Percentiles rank a stretch among this genome's conserved stretches.
These are phyloP conservation scores for Tetrax tetrax DNA, from an alignment of 2,113 vertebrate species.

Conservation along the genomic window DNA sequence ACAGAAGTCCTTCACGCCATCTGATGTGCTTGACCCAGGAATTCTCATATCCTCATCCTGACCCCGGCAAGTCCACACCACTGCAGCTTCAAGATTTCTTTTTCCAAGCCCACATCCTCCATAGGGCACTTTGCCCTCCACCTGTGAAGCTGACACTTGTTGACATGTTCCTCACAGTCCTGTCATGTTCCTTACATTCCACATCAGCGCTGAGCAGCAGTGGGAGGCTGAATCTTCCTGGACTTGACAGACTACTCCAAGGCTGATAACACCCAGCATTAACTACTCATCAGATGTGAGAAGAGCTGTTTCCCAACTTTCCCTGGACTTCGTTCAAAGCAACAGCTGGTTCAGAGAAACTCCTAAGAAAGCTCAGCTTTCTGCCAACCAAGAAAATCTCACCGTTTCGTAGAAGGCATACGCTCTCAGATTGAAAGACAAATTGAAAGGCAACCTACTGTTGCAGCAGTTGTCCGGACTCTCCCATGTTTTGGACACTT, in stretches of 20 bases:
- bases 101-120: neutral
- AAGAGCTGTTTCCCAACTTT: conserved; percentile 44
- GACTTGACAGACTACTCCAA: neutral
- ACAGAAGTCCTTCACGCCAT: neutral
- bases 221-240: neutral
- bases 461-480: neutral
- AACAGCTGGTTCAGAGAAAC: conserved; percentile 53
- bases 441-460: conserved; percentile 16
- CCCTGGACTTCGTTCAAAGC: conserved; percentile 51
- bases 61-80: neutral
- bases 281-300: conserved; percentile 30
- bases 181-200: neutral
- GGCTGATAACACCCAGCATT: neutral
- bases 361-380: conserved; percentile 35
- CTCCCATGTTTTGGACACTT: neutral
- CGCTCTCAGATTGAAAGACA: neutral
- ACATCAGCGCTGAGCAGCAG: neutral
- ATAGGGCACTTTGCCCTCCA: neutral
- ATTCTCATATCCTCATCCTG: neutral
- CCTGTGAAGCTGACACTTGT: neutral
- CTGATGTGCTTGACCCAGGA: neutral
- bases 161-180: neutral
- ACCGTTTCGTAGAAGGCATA: neutral
- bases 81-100: neutral
- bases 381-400: conserved; percentile 31